Percentiles rank a stretch among this genome's conserved stretches.
phyloP scores from a whole-genome alignment of 1,140 invertebrate species.

The Linepithema humile region DNA sequence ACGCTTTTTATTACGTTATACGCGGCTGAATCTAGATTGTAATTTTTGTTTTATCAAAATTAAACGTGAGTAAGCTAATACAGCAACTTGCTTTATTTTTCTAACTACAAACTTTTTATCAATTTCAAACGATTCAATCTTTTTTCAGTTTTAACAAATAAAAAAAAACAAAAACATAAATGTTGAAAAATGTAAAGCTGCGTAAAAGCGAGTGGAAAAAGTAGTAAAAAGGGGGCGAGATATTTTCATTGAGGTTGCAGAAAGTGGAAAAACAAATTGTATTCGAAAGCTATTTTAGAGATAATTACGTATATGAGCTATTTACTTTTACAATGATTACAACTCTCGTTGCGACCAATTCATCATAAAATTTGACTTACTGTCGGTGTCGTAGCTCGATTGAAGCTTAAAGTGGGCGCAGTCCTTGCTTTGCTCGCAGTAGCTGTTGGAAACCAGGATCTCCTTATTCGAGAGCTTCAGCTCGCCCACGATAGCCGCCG shows the following conservation, averaged over 20 bases:
- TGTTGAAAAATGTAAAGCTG: too few species aligned
- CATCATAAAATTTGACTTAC: constrained; percentile 78
- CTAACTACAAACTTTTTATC: too few species aligned
- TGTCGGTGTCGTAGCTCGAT: constrained; percentile 84
- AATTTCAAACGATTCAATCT: too few species aligned
- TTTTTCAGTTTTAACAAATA: too few species aligned
- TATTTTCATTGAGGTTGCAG: too few species aligned
- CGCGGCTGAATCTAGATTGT: neutral
- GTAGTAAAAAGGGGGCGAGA: too few species aligned
- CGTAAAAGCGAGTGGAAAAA: too few species aligned
- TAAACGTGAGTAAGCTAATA: constrained; percentile 5
- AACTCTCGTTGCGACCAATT: neutral
- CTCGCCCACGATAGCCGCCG: constrained; percentile 86
- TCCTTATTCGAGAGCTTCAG: constrained; percentile 89
- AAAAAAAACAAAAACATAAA: too few species aligned
- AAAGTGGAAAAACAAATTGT: neutral
- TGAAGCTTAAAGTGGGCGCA: constrained; percentile 89
- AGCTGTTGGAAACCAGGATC: constrained; percentile 88
- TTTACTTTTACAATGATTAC: neutral
- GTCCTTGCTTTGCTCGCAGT: constrained; percentile 91
- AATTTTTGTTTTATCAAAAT: constrained; percentile 20
- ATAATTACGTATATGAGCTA: neutral
- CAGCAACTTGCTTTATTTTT: too few species aligned
- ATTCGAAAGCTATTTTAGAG: neutral
- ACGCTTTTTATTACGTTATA: constrained; percentile 5